Conservation (phyloP, 2,888 invertebrate genomes). For the Caenorhabditis afra region DNA sequence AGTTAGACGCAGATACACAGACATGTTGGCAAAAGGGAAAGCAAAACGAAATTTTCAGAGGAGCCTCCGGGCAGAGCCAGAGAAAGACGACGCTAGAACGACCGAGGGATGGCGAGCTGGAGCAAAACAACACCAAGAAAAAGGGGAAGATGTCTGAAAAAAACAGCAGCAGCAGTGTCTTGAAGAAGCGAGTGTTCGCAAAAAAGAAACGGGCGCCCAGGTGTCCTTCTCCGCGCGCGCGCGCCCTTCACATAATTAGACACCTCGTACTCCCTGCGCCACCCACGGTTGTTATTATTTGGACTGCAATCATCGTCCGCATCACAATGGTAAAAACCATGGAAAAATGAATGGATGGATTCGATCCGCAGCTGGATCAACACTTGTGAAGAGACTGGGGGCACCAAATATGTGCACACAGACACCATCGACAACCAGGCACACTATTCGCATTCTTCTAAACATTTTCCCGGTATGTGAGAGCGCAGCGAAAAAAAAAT, state of each 20-base stretch:
- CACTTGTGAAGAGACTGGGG: slow-evolving; percentile 32
- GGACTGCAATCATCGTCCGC: slow-evolving; percentile 16
- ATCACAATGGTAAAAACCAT: slow-evolving; percentile 41
- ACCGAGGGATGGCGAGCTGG: slow-evolving; percentile 21
- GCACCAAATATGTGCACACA: slow-evolving; percentile 57
- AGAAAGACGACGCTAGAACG: slow-evolving; percentile 33
- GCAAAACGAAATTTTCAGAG: slow-evolving; percentile 37
- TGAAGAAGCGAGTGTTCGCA: not conserved
- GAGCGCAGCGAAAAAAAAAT: slow-evolving; percentile 51
- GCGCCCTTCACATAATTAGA: slow-evolving; percentile 5
- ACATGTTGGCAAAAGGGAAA: slow-evolving; percentile 25
- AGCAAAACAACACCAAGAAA: slow-evolving; percentile 28
- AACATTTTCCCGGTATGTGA: slow-evolving; percentile 44
- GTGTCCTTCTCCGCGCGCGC: slow-evolving; percentile 9
- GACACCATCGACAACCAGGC: slow-evolving; percentile 50
- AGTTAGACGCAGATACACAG: slow-evolving; percentile 36
- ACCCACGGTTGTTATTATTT: slow-evolving; percentile 24
- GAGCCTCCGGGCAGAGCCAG: slow-evolving; percentile 11
- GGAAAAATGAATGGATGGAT: slow-evolving; percentile 28
- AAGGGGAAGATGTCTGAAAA: slow-evolving; percentile 23
- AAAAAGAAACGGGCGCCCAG: not conserved
- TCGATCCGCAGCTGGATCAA: slow-evolving; percentile 49
- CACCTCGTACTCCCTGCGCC: too few species aligned
- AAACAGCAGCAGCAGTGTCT: slow-evolving; percentile 11
- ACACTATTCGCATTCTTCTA: slow-evolving; percentile 50